Evolutionary conservation across 2,113 vertebrate species (phyloP).

Genomic region (Murina feae): DNA sequence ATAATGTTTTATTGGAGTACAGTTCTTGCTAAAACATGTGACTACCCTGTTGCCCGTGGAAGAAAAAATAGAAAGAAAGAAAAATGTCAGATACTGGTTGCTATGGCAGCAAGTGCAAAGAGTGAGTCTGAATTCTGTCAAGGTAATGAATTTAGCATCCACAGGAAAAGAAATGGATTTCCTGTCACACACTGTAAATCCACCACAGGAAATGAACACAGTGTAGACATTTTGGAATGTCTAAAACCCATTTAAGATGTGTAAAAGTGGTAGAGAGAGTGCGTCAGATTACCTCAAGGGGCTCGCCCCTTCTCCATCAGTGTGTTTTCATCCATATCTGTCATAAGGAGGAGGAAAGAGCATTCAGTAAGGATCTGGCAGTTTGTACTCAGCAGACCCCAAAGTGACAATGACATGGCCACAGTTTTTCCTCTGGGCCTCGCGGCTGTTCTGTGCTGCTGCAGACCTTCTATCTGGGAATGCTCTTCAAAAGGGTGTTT

Average conservation of each 20-base stretch:
- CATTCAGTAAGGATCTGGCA: background rate
- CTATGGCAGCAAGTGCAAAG: slow-evolving; percentile 82
- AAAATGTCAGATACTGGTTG: slow-evolving; percentile 74
- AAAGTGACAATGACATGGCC: background rate
- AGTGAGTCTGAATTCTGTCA: slow-evolving; percentile 81
- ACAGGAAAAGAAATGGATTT: slow-evolving; percentile 84
- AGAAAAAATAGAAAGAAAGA: slow-evolving; percentile 63
- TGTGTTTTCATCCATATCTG: background rate
- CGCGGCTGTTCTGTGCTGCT: background rate
- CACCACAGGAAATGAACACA: slow-evolving; percentile 74
- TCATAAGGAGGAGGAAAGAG: background rate
- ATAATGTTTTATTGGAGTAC: slow-evolving; percentile 55
- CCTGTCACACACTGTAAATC: slow-evolving; percentile 82
- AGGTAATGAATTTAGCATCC: slow-evolving; percentile 85
- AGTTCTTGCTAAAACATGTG: slow-evolving; percentile 68
- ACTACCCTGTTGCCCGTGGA: slow-evolving; percentile 58
- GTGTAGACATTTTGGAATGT: slow-evolving; percentile 70
- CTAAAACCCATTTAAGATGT: slow-evolving; percentile 72
- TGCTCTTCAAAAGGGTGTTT: background rate
- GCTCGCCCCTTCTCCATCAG: slow-evolving; percentile 20
- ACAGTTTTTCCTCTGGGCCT: background rate
- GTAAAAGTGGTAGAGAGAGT: slow-evolving; percentile 45
- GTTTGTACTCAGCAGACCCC: background rate
- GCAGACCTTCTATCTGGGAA: background rate
- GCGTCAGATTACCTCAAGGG: slow-evolving; percentile 60